Percentiles rank a stretch among this genome's conserved stretches.
phyloP scores from a whole-genome alignment of 2,113 vertebrate genomes.

The Oreochromis spilurus region DNA sequence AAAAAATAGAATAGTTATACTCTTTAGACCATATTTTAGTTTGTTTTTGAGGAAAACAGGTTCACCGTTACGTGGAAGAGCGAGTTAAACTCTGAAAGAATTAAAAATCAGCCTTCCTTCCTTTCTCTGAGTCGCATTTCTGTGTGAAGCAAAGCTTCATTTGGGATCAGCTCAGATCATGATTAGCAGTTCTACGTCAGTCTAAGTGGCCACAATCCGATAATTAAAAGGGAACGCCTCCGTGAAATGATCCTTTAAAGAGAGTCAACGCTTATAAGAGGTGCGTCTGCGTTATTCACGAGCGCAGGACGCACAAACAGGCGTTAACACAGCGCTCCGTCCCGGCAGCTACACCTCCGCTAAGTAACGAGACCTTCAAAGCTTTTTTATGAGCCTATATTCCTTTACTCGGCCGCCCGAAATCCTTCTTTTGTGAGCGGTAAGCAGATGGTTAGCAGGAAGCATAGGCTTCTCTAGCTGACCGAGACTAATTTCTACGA shows the following conservation, averaged over 20 bases:
- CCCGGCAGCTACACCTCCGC: constrained; percentile 74
- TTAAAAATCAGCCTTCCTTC: background rate
- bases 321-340: constrained; percentile 24
- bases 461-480: constrained; percentile 89
- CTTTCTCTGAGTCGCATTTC: background rate
- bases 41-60: background rate
- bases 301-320: constrained; percentile 19
- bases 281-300: constrained; percentile 19
- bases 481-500: constrained; percentile 99
- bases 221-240: constrained; percentile 71
- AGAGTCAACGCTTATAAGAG: constrained; percentile 39
- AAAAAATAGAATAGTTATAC: background rate
- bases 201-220: constrained; percentile 30
- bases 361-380: constrained; percentile 75
- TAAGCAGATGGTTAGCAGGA: constrained; percentile 99
- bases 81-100: background rate
- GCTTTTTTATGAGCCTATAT: constrained; percentile 70
- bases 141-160: background rate
- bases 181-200: constrained; percentile 15
- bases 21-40: background rate
- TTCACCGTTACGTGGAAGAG: background rate
- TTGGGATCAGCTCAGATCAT: background rate
- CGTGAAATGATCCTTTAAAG: constrained; percentile 64
- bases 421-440: constrained; percentile 96
- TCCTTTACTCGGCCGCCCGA: constrained; percentile 71